A percentile compares a stretch with the other conserved stretches of the same genome.
These are phyloP conservation scores for Trachelus stipa DNA, from an alignment of 2,888 invertebrate species.

Conservation along the genomic window DNA sequence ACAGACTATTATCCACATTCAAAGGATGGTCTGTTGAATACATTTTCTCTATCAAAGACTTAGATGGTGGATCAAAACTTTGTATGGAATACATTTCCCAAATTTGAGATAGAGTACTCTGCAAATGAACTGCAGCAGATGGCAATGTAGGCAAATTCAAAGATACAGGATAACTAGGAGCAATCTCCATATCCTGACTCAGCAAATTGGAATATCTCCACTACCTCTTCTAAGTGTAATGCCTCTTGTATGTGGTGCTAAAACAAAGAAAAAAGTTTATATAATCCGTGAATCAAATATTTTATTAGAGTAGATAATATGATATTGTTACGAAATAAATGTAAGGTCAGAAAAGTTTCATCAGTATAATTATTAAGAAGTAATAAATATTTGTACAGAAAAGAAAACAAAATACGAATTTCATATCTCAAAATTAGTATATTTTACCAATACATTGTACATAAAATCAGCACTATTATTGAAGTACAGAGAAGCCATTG, in stretches of 20 bases:
- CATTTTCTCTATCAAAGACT: slow-evolving; percentile 22
- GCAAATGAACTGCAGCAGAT: not conserved
- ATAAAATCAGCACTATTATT: not conserved
- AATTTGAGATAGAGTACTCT: slow-evolving; percentile 6
- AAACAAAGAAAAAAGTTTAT: slow-evolving; percentile 13
- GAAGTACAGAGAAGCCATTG: not conserved
- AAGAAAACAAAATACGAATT: not conserved
- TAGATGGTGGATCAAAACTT: slow-evolving; percentile 13
- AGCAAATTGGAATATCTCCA: slow-evolving; percentile 28
- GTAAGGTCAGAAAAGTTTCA: not conserved
- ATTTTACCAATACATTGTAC: not conserved
- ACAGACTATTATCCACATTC: slow-evolving; percentile 18
- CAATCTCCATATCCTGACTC: slow-evolving; percentile 39
- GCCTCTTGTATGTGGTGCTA: slow-evolving; percentile 33
- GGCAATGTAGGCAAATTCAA: slow-evolving; percentile 19
- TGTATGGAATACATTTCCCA: slow-evolving; percentile 32
- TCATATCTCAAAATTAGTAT: not conserved
- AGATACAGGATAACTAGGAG: slow-evolving; percentile 26
- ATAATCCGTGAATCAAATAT: not conserved
- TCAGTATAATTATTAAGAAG: not conserved
- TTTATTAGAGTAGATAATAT: not conserved
- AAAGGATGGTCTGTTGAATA: slow-evolving; percentile 31
- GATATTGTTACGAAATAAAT: not conserved
- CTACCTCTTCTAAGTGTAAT: slow-evolving; percentile 28
- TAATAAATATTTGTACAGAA: not conserved